phyloP scores from a whole-genome alignment of 2,797 vertebrate genomes.

The Bryconaethiops microstoma region DNA sequence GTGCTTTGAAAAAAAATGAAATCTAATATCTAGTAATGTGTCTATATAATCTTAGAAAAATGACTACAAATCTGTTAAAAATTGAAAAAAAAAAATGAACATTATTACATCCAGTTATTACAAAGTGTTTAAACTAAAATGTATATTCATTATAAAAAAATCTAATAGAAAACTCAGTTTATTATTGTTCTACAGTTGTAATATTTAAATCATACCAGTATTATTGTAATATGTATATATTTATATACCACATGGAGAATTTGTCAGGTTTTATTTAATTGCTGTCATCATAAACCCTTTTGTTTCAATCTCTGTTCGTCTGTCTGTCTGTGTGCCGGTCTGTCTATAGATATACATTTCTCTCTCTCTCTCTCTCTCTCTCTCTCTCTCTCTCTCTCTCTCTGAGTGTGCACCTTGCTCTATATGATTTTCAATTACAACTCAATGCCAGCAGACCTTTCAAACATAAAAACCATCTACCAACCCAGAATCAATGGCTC shows the following conservation, averaged over 20 bases:
- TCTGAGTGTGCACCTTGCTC: slow-evolving; percentile 56
- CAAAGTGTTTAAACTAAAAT: too few relatives aligned
- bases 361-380: neutral
- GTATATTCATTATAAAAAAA: too few relatives aligned
- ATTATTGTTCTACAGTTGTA: neutral
- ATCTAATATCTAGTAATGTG: neutral
- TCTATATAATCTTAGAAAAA: too few relatives aligned
- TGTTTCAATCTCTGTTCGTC: neutral
- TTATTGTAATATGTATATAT: neutral
- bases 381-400: slow-evolving; percentile 37
- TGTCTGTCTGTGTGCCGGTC: neutral
- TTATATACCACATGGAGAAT: slow-evolving; percentile 18
- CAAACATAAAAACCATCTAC: slow-evolving; percentile 70
- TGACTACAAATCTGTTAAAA: too few relatives aligned
- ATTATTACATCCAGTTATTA: too few relatives aligned
- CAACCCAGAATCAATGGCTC: slow-evolving; percentile 64
- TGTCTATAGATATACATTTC: neutral
- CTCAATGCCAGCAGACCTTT: slow-evolving; percentile 66
- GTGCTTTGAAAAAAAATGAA: slow-evolving; percentile 28
- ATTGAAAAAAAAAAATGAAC: too few relatives aligned
- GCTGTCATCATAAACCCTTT: neutral
- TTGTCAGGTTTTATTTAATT: slow-evolving; percentile 37
- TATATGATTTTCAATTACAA: slow-evolving; percentile 70
- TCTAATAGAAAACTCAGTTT: too few relatives aligned
- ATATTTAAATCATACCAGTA: neutral